Evolutionary conservation across 2,888 invertebrate genomes (phyloP).

Genomic region (Andricus quercusramuli): DNA sequence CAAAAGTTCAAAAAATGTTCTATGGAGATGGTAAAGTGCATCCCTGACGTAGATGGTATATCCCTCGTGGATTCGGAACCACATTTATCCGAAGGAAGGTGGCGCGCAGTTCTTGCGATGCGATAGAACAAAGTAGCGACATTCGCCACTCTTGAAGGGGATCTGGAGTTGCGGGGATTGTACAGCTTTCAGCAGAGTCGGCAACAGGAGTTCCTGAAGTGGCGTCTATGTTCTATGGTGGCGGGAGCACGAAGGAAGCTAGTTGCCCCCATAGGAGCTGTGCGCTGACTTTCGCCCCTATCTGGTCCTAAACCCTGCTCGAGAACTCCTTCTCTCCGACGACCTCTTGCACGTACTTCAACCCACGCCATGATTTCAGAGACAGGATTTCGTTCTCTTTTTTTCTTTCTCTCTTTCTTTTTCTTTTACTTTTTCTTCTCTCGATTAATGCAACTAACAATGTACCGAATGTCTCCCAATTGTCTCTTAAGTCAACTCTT

Average conservation of each 20-base stretch:
- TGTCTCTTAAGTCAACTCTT: conserved; percentile 45
- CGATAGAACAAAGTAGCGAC: conserved; percentile 37
- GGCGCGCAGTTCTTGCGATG: conserved; percentile 34
- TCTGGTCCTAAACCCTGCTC: conserved; percentile 67
- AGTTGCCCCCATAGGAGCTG: conserved; percentile 77
- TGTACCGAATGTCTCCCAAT: conserved; percentile 38
- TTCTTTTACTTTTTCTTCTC: conserved; percentile 26
- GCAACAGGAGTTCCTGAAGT: conserved; percentile 73
- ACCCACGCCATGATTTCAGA: conserved; percentile 27
- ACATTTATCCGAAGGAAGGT: conserved; percentile 24
- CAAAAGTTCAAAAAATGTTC: background rate
- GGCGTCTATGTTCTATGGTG: conserved; percentile 59
- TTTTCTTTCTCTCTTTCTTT: conserved; percentile 32
- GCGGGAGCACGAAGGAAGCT: conserved; percentile 69
- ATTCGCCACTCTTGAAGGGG: conserved; percentile 45
- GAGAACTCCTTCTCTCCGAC: conserved; percentile 56
- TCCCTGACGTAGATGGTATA: conserved; percentile 1
- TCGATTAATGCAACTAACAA: conserved; percentile 43
- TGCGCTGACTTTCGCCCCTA: conserved; percentile 73
- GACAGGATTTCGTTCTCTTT: conserved; percentile 32
- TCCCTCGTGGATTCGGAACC: conserved; percentile 15
- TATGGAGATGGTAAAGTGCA: conserved; percentile 10
- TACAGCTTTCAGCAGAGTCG: conserved; percentile 74
- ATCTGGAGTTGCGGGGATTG: conserved; percentile 54
- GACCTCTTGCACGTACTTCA: conserved; percentile 54